A percentile compares a stretch with the other conserved stretches of the same genome.
These are phyloP conservation scores for Apteryx mantelli DNA, from an alignment of 2,113 vertebrate genomes.

Conservation along the genomic window DNA sequence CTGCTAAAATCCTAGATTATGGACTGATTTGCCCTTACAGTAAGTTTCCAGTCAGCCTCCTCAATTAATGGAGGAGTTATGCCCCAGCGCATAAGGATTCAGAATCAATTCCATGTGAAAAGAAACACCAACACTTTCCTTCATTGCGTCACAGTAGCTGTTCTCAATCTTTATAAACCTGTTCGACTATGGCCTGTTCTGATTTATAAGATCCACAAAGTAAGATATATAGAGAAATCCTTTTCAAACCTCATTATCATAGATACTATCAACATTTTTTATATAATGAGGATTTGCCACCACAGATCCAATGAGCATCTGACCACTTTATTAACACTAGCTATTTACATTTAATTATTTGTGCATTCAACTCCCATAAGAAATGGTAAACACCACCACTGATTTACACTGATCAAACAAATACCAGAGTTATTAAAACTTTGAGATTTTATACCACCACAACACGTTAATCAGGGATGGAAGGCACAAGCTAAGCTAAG, in stretches of 20 bases:
- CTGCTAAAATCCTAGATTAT: background rate
- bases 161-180: background rate
- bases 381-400: too few relatives aligned
- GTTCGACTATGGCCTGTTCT: background rate
- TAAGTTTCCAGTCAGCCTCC: background rate
- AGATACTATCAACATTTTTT: background rate
- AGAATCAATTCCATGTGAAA: background rate
- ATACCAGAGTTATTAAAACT: too few relatives aligned
- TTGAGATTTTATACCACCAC: too few relatives aligned
- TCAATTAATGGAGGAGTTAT: background rate
- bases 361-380: too few relatives aligned
- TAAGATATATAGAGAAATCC: background rate
- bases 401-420: too few relatives aligned
- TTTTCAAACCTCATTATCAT: background rate
- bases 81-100: background rate
- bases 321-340: background rate
- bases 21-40: background rate
- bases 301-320: background rate
- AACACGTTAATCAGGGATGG: background rate
- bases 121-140: background rate
- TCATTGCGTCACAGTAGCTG: background rate
- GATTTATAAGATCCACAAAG: background rate
- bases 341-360: too few relatives aligned
- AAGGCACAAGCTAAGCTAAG: background rate
- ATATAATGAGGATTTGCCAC: background rate